These are phyloP conservation scores for Corvus hawaiiensis DNA, from an alignment of 2,113 vertebrate genomes.

Conservation along the genomic window DNA sequence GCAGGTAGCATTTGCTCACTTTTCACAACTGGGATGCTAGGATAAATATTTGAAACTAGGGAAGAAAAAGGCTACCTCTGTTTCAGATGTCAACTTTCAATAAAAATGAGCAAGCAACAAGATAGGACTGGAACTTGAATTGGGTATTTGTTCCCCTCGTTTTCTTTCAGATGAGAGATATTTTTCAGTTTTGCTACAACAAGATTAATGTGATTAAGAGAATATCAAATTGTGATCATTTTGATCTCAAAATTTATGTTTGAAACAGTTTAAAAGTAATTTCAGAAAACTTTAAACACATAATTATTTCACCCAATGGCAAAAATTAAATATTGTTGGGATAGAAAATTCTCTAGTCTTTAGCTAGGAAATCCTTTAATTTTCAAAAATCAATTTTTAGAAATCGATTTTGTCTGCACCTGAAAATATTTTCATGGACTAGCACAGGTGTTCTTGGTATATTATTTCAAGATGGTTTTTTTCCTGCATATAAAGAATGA, in stretches of 20 bases:
- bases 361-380: not conserved
- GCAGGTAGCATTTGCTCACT: not conserved
- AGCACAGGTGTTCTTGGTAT: fast-evolving
- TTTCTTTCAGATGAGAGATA: not conserved
- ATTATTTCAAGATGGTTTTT: fast-evolving
- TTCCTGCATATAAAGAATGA: not conserved
- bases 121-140: not conserved
- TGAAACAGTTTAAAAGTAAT: not conserved
- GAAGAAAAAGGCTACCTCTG: not conserved
- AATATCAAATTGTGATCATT: not conserved
- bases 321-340: not conserved
- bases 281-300: not conserved
- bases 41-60: not conserved
- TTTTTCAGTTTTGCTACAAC: not conserved
- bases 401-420: not conserved
- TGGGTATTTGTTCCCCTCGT: not conserved
- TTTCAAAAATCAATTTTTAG: not conserved
- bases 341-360: not conserved
- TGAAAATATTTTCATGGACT: not conserved
- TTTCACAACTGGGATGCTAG: not conserved
- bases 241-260: not conserved
- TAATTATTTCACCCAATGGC: not conserved
- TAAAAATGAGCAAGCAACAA: not conserved
- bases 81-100: not conserved
- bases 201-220: not conserved